A percentile compares a stretch with the other conserved stretches of the same genome.
These are phyloP conservation scores for Cremastinae sp. DNA, from an alignment of 2,888 invertebrate genomes.

Conservation along the genomic window DNA sequence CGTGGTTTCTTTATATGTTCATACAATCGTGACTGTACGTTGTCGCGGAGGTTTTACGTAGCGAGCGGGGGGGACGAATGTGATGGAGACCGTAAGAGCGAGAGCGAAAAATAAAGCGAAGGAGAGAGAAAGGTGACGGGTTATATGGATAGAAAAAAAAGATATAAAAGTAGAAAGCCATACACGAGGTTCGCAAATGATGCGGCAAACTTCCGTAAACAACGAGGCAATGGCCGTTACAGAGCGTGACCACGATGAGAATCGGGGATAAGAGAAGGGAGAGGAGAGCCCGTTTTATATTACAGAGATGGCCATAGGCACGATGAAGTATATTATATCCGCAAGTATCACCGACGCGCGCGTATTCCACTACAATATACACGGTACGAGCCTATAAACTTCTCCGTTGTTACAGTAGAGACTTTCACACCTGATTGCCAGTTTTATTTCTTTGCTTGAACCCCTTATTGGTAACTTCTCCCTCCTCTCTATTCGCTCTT, in stretches of 20 bases:
- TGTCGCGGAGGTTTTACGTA: slow-evolving; percentile 17
- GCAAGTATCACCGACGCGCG: slow-evolving; percentile 34
- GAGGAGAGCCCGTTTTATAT: slow-evolving; percentile 35
- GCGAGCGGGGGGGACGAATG: slow-evolving; percentile 18
- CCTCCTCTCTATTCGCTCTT: too few relatives aligned
- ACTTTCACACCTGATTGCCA: too few relatives aligned
- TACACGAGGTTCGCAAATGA: slow-evolving; percentile 47
- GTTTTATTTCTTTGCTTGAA: too few relatives aligned
- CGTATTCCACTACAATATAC: slow-evolving; percentile 1
- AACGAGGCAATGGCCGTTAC: slow-evolving; percentile 61
- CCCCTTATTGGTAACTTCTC: too few relatives aligned
- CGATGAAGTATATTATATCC: slow-evolving; percentile 42
- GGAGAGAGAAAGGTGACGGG: background rate
- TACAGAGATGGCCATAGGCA: slow-evolving; percentile 39
- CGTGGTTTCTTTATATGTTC: background rate
- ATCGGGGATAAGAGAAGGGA: slow-evolving; percentile 42
- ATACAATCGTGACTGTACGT: slow-evolving; percentile 16
- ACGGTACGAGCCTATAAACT: background rate
- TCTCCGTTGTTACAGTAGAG: too few relatives aligned
- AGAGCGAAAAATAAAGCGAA: slow-evolving; percentile 13
- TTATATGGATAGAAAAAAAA: slow-evolving; percentile 17
- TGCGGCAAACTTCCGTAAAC: slow-evolving; percentile 66
- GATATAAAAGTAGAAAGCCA: slow-evolving; percentile 35
- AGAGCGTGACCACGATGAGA: slow-evolving; percentile 55
- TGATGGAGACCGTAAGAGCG: background rate